Base-by-base conservation (phyloP, 1,140 invertebrate genomes). In the Brachionus plicatilis region DNA sequence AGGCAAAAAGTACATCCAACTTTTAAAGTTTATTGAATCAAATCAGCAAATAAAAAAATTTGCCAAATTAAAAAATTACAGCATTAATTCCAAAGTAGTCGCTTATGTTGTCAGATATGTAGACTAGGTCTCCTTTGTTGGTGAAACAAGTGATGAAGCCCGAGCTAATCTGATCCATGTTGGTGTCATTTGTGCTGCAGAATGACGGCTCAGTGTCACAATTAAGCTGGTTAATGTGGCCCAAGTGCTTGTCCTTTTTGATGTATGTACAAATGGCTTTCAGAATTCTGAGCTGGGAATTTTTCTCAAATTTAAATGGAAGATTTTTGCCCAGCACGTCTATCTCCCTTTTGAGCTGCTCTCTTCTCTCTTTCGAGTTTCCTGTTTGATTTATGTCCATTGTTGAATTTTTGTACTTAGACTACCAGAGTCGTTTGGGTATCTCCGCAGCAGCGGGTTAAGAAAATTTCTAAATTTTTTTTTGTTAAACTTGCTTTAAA, bases 391-490 rank as follows among this genome's bases (percentile, higher is more conserved):
- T 76, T 2, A 76, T 47, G 45, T 76, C 72, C 72, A 76, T 76
- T 76, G 24, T 50, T 53, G 43, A 76, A 11, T 50, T 50, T 76
- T 76, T 20, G 41, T 50, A 20, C 24, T 27, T 33, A 70, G 72
- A 76, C 72, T 76, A 50, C 72, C 72, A 20, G 72, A 76, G 72
- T 76, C 72, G 17, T 76, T 76, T 76, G 8, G 5, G 11, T 45
- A 43, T 76, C 72, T 76, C 72, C 72, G 72, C 72, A 76, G 24
- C 72, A 76, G 72, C 72, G 72, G 72, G 72, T 72, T 72, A 12
- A 72, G 68, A 20, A 41, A 41, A 17, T 72, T 72, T 43, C n/a
- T 43, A 43, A 72, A 20, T 45, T 7, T 72, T 43, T 72, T 72
- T 72, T 41, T 37, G 6, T 68, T n/a, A 33, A 33, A 33, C 12